Base-by-base conservation (phyloP, 35 echinoderm and acorn worm species). In the Lytechinus variegatus region DNA sequence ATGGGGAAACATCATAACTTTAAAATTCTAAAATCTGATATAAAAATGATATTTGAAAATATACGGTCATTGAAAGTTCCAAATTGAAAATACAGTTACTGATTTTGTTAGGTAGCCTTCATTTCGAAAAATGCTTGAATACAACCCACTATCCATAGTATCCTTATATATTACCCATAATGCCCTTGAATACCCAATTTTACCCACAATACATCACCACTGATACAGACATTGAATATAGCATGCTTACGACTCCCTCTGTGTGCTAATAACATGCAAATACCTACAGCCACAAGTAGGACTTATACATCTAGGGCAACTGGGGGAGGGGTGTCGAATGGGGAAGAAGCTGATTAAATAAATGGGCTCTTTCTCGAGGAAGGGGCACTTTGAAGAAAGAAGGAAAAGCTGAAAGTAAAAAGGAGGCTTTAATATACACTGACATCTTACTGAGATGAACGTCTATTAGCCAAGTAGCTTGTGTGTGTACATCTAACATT, bases 311-410 rank as follows among this genome's bases (percentile, higher is more conserved):
- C 66, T n/a, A 79, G 14, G 66, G 66, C 19, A 24, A 79, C n/a
- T 79, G 66, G 66, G 66, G 66, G 61, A 24, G 66, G 66, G 66
- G 66, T 79, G 66, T 79, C 24, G 66, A 79, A 79, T 7, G 66
- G 66, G 66, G 14, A 24, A 79, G 66, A 79, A 79, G 66, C 66
- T 79, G 21, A 24, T 24, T 79, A 79, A 79, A 79, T 79, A 79
- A 24, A 79, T 79, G 21, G 66, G 66, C 66, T 79, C 66, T 79
- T 79, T 79, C 66, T 79, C 66, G 66, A 79, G 21, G 3, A 44
- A 79, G 66, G 66, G 66, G 66, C 66, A 79, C 66, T 79, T 79
- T 79, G 66, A 79, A 79, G 66, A 79, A 19, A 79, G 66, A 79
- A 19, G n/a, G 66, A 79, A 16, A 79, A 79, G 66, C 66, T 79